Percentiles rank a stretch among this genome's conserved stretches.
Evolutionary conservation across 53 echinoderm and acorn worm genomes (phyloP).

Genomic region (Holothuria scabra): DNA sequence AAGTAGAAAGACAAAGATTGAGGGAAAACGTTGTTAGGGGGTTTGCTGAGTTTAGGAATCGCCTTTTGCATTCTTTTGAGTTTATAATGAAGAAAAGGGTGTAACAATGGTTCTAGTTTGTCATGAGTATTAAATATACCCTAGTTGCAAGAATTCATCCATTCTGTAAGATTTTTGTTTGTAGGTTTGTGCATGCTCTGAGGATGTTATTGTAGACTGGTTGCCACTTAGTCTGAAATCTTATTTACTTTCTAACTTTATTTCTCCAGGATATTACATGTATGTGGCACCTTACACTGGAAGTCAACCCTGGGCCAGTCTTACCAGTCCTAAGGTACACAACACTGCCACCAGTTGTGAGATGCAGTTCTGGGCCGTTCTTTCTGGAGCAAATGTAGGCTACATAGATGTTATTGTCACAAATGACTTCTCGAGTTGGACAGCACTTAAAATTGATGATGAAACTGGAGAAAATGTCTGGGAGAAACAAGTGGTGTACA

Average conservation of each 20-base stretch:
- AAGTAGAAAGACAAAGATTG: too few relatives aligned
- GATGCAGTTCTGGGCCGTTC: conserved; percentile 78
- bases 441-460: background rate
- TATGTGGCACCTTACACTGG: conserved; percentile 73
- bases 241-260: background rate
- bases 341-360: conserved; percentile 87
- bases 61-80: too few relatives aligned
- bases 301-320: conserved; percentile 55
- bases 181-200: too few relatives aligned
- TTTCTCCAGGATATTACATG: conserved; percentile 79
- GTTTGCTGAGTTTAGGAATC: too few relatives aligned
- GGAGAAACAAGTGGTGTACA: conserved; percentile 6
- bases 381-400: conserved; percentile 68
- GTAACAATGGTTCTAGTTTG: too few relatives aligned
- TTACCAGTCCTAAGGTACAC: conserved; percentile 62
- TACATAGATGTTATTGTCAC: conserved; percentile 54
- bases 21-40: too few relatives aligned
- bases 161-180: too few relatives aligned
- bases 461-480: conserved; percentile 28
- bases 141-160: too few relatives aligned
- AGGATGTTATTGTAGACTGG: too few relatives aligned
- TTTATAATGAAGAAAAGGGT: too few relatives aligned
- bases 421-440: conserved; percentile 47
- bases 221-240: too few relatives aligned
- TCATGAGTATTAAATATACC: too few relatives aligned